phyloP scores from a whole-genome alignment of 1,140 invertebrate species.

The Oryzaephilus surinamensis region DNA sequence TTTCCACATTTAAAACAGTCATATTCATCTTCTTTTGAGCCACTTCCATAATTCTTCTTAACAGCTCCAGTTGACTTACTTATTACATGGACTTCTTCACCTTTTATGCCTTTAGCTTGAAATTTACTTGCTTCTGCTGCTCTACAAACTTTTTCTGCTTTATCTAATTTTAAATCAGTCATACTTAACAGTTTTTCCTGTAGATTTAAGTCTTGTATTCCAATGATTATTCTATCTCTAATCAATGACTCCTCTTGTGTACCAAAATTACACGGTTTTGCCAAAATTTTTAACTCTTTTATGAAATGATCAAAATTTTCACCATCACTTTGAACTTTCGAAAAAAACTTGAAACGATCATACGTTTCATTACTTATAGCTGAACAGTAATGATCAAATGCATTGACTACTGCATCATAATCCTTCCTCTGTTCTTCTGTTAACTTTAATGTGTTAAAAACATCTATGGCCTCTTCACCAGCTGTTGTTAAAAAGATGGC shows the following conservation, averaged over 20 bases:
- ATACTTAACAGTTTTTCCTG: conserved; percentile 29
- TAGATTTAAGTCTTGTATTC: conserved; percentile 15
- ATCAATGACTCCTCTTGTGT: conserved; percentile 16
- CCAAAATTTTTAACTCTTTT: conserved; percentile 20
- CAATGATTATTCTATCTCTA: conserved; percentile 20
- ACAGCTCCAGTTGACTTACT: conserved; percentile 2
- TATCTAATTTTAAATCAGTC: conserved; percentile 21
- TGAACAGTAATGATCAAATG: conserved; percentile 20
- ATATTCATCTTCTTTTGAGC: no score
- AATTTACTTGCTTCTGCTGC: conserved; percentile 20
- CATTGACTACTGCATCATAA: conserved; percentile 1
- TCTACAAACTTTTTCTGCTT: conserved; percentile 22
- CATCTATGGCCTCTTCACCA: conserved; percentile 8
- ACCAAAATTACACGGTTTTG: conserved; percentile 20
- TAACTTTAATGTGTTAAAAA: conserved; percentile 11
- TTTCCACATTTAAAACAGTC: conserved; percentile 7
- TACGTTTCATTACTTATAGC: conserved; percentile 23
- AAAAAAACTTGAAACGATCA: conserved; percentile 23
- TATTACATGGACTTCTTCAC: neutral
- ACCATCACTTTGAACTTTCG: conserved; percentile 19
- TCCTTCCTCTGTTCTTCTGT: neutral
- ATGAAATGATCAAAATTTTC: conserved; percentile 25
- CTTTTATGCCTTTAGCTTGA: conserved; percentile 9
- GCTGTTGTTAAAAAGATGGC: conserved; percentile 9
- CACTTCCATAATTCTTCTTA: no score